Conservation (phyloP, 1,140 invertebrate genomes). For the Ectropis grisescens region DNA sequence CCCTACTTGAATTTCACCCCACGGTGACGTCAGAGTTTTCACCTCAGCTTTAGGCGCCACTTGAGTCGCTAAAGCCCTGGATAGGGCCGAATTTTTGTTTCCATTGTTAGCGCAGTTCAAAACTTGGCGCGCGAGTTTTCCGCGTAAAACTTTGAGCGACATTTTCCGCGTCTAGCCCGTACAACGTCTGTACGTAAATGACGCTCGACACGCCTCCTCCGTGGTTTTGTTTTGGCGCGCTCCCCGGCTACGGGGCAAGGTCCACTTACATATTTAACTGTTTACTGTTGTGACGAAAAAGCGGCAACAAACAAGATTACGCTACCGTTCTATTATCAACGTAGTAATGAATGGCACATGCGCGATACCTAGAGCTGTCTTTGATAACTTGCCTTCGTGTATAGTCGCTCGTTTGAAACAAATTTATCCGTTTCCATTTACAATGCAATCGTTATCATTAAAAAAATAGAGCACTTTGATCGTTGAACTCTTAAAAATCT, state of each 20-base stretch:
- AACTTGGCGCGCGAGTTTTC: constrained; percentile 44
- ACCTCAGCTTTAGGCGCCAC: constrained; percentile 38
- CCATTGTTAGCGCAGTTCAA: constrained; percentile 29
- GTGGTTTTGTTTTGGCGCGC: constrained; percentile 33
- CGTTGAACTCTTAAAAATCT: no score
- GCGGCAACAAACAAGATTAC: constrained; percentile 11
- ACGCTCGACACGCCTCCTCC: constrained; percentile 12
- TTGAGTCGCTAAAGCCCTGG: constrained; percentile 36
- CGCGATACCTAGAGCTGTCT: no score
- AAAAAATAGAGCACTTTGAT: no score
- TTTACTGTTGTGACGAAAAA: constrained; percentile 16
- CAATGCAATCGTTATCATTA: no score
- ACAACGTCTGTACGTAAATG: constrained; percentile 37
- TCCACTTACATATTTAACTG: constrained; percentile 28
- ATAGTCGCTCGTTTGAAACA: no score
- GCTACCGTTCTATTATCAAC: constrained; percentile 7
- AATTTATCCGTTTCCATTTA: no score
- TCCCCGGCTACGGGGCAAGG: constrained; percentile 41
- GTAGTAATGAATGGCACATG: constrained; percentile 6
- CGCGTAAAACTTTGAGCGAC: constrained; percentile 59
- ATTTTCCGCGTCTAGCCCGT: constrained; percentile 44
- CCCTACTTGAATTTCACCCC: constrained; percentile 60
- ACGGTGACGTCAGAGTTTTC: constrained; percentile 58
- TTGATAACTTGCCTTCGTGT: no score
- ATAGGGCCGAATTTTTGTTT: constrained; percentile 13